Base-by-base conservation (phyloP, 1,140 invertebrate species). In the Nephila pilipes region DNA sequence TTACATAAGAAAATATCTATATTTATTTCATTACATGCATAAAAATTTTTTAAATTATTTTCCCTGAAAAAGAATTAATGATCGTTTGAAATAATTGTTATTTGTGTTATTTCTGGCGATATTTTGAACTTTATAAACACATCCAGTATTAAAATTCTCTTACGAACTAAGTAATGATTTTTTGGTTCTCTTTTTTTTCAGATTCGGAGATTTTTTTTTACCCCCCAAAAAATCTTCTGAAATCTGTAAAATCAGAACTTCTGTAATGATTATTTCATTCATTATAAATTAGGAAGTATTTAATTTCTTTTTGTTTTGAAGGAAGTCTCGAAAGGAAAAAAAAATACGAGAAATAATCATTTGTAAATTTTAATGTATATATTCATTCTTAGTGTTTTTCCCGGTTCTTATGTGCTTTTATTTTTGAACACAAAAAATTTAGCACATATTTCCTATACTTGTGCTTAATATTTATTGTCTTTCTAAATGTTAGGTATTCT, bases 401-500 rank as follows among this genome's bases (percentile, higher is more conserved):
- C 80, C 38, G 80, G 54, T 46, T n/a, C 14, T 6, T 81, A 14
- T 81, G 36, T 25, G 46, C 22, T 81, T 81, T 54, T 54, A 22
- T 55, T 55, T 54, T 22, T 32, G 36, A 46, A 18, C 5, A 22
- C 29, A 16, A 16, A 80, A 46, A 80, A 80, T 75, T 16, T 75
- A 29, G 69, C 69, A 75, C 69, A 32, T 69, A 25, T 36, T 36
- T 75, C 69, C 69, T 75, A 75, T 75, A 18, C 29, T 14, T 46
- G 38, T 81, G 80, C 80, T 54, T 81, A 81, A 81, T 81, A 81
- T 81, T 81, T 81, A 81, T 81, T 81, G 36, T 55, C 80, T 81
- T 29, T 81, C 80, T 81, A 29, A 81, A 25, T 81, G 80, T 81
- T 81, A 25, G 80, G 18, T 81, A n/a, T 81, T 54, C 36, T 80